Conservation (phyloP, 2,113 vertebrate genomes). For the Mesocricetus auratus region DNA sequence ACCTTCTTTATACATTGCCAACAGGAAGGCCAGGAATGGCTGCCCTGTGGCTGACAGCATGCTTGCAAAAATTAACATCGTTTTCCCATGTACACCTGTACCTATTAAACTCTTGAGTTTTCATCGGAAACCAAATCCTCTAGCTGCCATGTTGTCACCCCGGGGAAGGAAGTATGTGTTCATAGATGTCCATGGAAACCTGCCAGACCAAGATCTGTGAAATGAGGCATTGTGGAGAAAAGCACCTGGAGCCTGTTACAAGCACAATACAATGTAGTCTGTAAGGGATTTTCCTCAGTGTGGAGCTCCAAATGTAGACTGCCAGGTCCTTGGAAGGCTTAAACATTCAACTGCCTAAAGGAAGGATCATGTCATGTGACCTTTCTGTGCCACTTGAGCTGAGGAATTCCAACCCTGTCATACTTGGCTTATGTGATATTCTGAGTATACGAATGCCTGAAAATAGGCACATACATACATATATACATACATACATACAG, state of each 20-base stretch:
- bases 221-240: constrained; percentile 59
- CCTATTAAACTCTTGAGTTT: constrained; percentile 27
- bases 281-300: constrained; percentile 23
- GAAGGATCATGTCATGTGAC: constrained; percentile 1
- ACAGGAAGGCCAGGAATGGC: background rate
- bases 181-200: background rate
- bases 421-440: background rate
- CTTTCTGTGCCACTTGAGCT: background rate
- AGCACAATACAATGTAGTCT: background rate
- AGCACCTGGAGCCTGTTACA: constrained; percentile 28
- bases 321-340: constrained; percentile 1
- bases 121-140: constrained; percentile 6
- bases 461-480: too few relatives aligned
- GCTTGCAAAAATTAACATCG: constrained; percentile 20
- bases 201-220: background rate
- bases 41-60: background rate
- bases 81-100: background rate
- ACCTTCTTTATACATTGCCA: background rate
- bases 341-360: constrained; percentile 35
- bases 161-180: background rate
- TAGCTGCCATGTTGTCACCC: background rate
- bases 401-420: constrained; percentile 50
- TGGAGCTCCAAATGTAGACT: constrained; percentile 46
- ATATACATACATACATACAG: too few relatives aligned
- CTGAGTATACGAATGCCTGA: background rate